Evolutionary conservation across 92 coral and sea anemone species (phyloP).

Genomic region (Chrysogorgia sp.): DNA sequence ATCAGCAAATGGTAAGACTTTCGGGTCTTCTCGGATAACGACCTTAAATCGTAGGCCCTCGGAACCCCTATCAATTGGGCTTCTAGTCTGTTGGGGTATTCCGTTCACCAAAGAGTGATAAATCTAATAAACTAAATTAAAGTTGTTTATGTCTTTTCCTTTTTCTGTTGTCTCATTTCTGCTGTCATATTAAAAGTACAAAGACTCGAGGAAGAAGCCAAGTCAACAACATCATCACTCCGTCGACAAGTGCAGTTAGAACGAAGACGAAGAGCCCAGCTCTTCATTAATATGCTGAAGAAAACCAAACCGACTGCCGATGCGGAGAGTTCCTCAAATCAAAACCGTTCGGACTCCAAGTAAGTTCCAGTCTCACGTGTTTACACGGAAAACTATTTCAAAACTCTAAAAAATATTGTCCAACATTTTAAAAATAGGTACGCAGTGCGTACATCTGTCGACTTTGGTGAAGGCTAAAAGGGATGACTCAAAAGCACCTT

Average conservation of each 20-base stretch:
- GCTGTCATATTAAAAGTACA: slow-evolving; percentile 12
- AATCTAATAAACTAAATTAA: background rate
- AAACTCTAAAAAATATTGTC: no score
- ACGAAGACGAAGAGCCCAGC: slow-evolving; percentile 86
- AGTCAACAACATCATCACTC: slow-evolving; percentile 38
- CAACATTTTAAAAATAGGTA: no score
- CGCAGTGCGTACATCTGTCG: no score
- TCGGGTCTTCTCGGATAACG: no score
- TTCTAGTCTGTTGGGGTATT: no score
- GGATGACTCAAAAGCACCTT: no score
- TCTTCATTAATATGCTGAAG: slow-evolving; percentile 97
- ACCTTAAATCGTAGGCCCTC: no score
- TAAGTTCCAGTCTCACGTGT: slow-evolving; percentile 37
- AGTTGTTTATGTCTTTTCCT: background rate
- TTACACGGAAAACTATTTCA: background rate
- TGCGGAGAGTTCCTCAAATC: slow-evolving; percentile 19
- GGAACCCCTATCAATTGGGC: no score
- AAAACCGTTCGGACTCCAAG: slow-evolving; percentile 46
- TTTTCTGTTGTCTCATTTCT: background rate
- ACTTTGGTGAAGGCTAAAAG: no score
- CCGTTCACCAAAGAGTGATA: no score
- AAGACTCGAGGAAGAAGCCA: slow-evolving; percentile 43
- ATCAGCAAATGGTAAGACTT: no score
- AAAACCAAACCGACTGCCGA: slow-evolving; percentile 56
- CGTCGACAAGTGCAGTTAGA: slow-evolving; percentile 83